Percentiles rank a stretch among this genome's conserved stretches.
These are phyloP conservation scores for Lysandra coridon DNA, from an alignment of 2,888 invertebrate genomes.

Conservation along the genomic window DNA sequence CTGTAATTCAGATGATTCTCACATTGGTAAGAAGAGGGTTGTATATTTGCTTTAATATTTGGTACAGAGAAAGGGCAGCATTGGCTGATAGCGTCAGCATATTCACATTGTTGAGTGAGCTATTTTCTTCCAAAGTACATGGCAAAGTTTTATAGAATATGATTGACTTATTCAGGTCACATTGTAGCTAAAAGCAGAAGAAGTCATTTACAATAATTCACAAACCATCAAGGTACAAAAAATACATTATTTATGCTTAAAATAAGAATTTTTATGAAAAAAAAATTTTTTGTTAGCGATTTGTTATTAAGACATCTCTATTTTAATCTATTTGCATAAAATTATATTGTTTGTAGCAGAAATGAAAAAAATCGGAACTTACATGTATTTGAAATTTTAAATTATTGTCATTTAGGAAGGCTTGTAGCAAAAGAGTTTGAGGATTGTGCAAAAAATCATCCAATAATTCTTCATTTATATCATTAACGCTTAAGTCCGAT, in stretches of 20 bases:
- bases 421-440: constrained; percentile 61
- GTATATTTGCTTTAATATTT: constrained; percentile 67
- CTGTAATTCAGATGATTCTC: constrained; percentile 40
- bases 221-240: not conserved
- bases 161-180: constrained; percentile 57
- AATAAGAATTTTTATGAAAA: no score
- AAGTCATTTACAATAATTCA: constrained; percentile 24
- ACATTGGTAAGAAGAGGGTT: constrained; percentile 65
- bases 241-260: no score
- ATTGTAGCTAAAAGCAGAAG: constrained; percentile 54
- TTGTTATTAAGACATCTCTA: no score
- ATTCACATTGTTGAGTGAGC: constrained; percentile 59
- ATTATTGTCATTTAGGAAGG: constrained; percentile 44
- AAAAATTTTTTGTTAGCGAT: no score
- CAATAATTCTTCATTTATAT: constrained; percentile 55
- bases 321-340: no score
- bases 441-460: constrained; percentile 67
- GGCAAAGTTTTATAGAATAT: constrained; percentile 67
- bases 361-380: constrained; percentile 43
- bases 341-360: not conserved
- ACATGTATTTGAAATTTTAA: constrained; percentile 50
- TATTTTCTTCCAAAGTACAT: constrained; percentile 51
- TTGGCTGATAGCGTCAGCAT: constrained; percentile 63
- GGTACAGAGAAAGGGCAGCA: constrained; percentile 68
- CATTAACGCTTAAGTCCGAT: constrained; percentile 49